These are phyloP conservation scores for Ischnus inquisitorius DNA, from an alignment of 2,888 invertebrate genomes.

Conservation along the genomic window DNA sequence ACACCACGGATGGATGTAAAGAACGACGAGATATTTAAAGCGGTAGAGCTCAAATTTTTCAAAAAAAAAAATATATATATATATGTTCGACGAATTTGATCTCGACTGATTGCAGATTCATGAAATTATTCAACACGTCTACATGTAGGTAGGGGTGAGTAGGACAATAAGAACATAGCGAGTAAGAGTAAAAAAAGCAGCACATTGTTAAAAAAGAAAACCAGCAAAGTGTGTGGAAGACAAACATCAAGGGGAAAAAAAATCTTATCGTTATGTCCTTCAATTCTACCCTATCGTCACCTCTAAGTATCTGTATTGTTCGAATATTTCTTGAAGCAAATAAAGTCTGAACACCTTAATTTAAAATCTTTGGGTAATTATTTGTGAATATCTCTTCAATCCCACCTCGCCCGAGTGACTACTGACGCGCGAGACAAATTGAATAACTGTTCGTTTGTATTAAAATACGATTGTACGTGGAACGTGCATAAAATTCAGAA, in stretches of 20 bases:
- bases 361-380: slow-evolving; percentile 17
- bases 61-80: background rate
- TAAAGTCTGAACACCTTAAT: slow-evolving; percentile 69
- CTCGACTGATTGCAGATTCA: slow-evolving; percentile 40
- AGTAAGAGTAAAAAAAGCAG: slow-evolving; percentile 17
- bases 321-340: slow-evolving; percentile 67
- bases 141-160: slow-evolving; percentile 61
- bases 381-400: background rate
- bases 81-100: slow-evolving; percentile 42
- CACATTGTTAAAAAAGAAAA: slow-evolving; percentile 13
- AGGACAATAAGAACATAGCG: slow-evolving; percentile 67
- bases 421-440: too few species aligned
- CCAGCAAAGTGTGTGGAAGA: slow-evolving; percentile 8
- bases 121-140: slow-evolving; percentile 59
- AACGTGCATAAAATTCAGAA: too few species aligned
- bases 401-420: too few species aligned
- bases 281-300: slow-evolving; percentile 49
- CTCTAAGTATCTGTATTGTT: slow-evolving; percentile 66
- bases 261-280: slow-evolving; percentile 58
- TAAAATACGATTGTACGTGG: too few species aligned
- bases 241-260: slow-evolving; percentile 15
- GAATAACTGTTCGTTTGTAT: too few species aligned
- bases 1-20: slow-evolving; percentile 37
- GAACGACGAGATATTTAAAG: slow-evolving; percentile 27
- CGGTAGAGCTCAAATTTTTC: slow-evolving; percentile 39